These are phyloP conservation scores for Crax fasciolata DNA, from an alignment of 2,797 vertebrate genomes.

Conservation along the genomic window DNA sequence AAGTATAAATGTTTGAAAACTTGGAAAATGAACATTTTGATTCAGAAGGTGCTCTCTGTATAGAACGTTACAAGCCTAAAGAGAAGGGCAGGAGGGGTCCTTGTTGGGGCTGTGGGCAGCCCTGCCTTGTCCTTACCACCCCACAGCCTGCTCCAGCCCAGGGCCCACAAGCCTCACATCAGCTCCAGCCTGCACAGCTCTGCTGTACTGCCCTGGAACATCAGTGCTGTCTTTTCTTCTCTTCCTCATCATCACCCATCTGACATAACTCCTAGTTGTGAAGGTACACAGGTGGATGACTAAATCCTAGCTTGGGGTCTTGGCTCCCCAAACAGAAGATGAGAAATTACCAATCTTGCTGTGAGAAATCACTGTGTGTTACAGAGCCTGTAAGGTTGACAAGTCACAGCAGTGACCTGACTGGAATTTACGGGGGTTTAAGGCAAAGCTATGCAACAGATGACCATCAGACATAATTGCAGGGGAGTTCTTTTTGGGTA, in stretches of 20 bases:
- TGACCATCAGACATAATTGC: not conserved
- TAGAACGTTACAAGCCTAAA: too few species aligned
- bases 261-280: not conserved
- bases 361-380: not conserved
- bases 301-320: not conserved
- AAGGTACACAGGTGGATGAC: not conserved
- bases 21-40: accelerated
- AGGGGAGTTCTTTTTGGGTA: not conserved
- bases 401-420: not conserved
- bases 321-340: not conserved
- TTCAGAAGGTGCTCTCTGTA: not conserved
- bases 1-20: not conserved
- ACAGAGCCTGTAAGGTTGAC: not conserved
- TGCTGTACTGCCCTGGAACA: accelerated
- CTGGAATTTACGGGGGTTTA: not conserved
- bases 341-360: not conserved
- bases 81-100: accelerated
- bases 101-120: not conserved
- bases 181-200: not conserved
- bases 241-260: not conserved
- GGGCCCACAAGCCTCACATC: not conserved
- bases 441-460: not conserved
- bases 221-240: not conserved
- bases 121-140: accelerated
- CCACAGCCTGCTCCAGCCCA: accelerated